These are phyloP conservation scores for Parapsyche elsis DNA, from an alignment of 1,140 invertebrate species.

Conservation along the genomic window DNA sequence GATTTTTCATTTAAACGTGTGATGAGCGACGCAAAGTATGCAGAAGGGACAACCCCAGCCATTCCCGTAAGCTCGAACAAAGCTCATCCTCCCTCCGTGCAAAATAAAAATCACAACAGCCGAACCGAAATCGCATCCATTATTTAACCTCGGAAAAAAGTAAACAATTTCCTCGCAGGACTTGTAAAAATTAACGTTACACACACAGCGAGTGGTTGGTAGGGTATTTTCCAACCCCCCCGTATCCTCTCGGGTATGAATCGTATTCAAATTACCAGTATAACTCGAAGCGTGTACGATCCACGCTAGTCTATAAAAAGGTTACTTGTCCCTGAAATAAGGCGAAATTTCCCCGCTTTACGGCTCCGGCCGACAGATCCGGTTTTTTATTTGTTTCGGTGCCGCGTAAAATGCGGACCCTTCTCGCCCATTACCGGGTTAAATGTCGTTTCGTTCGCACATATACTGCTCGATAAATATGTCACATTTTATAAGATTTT, in stretches of 20 bases:
- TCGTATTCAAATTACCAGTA: constrained; percentile 28
- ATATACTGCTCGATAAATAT: constrained; percentile 5
- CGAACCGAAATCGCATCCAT: neutral
- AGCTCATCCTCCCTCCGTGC: neutral
- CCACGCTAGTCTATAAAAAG: neutral
- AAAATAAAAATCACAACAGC: neutral
- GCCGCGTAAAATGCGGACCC: neutral
- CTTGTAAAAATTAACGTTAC: neutral
- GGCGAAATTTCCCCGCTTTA: neutral
- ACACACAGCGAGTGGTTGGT: no score
- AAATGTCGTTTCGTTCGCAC: neutral
- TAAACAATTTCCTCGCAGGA: constrained; percentile 1
- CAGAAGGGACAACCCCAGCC: neutral
- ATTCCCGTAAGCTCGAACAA: neutral
- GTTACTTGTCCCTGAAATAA: neutral
- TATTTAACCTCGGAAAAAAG: constrained; percentile 4
- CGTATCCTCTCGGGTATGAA: neutral
- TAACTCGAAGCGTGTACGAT: neutral
- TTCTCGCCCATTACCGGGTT: neutral
- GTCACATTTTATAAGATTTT: neutral
- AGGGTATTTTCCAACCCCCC: neutral
- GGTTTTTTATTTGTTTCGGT: constrained; percentile 5
- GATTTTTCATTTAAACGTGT: neutral
- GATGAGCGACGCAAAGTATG: neutral
- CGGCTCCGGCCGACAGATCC: neutral